Base-by-base conservation (phyloP, 2,888 invertebrate genomes). In the Brassicogethes aeneus region DNA sequence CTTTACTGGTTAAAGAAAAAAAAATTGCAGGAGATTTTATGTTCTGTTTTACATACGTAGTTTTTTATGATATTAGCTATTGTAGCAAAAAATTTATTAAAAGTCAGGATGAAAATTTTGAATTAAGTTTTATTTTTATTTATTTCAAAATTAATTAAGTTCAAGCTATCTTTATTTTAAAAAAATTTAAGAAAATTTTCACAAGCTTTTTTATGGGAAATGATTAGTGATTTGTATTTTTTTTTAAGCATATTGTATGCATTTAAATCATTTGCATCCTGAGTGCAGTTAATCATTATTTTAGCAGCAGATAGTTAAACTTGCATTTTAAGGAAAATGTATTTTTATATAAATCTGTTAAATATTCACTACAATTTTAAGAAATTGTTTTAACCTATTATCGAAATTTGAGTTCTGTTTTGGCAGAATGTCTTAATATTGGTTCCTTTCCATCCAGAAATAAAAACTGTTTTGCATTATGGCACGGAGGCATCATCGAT, bases 51-150 rank as follows among this genome's bases (percentile, higher is more conserved):
- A n/a, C n/a, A n/a, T 23, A 23, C 7, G 23, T 23, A 23, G 23
- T n/a, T n/a, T n/a, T n/a, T n/a, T n/a, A n/a, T n/a, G n/a, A n/a
- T n/a, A n/a, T n/a, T n/a, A n/a, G n/a, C n/a, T n/a, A n/a, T n/a
- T n/a, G n/a, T n/a, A 23, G 23, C 23, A 23, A 23, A 23, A 23
- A 23, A 23, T 23, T 23, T 23, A 23, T 23, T 23, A 23, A 23
- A 23, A 23, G 5, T 10, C 10, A 5, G 10, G 23, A 23, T 23
- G 23, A 23, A 23, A 23, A 23, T 23, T 23, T 23, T 23, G 23
- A 23, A 23, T 23, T 10, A 23, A 23, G 23, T 23, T 23, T 23
- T 23, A 23, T 23, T 23, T 23, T 23, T 23, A 23, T 23, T 23
- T 23, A 5, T 23, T 23, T 23, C 23, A 23, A 23, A 23, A 23